phyloP scores from a whole-genome alignment of 1,140 invertebrate genomes.

The Leucophenga varia region DNA sequence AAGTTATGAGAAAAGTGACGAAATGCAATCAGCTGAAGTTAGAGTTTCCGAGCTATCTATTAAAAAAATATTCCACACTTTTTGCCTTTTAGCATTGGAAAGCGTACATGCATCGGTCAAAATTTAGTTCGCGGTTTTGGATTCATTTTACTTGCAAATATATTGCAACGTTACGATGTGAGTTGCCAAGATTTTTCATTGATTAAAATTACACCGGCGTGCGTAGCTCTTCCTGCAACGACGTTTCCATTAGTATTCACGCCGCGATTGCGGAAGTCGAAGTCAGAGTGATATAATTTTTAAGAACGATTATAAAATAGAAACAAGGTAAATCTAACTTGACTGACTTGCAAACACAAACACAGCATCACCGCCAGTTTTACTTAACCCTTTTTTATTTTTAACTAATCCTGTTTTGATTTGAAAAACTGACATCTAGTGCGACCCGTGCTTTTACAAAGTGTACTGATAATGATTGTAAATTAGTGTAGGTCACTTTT shows the following conservation, averaged over 20 bases:
- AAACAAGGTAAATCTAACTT: no score
- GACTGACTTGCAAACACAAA: no score
- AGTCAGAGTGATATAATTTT: no score
- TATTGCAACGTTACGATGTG: conserved; percentile 77
- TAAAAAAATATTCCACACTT: conserved; percentile 69
- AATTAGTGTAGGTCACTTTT: no score
- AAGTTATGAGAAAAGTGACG: neutral
- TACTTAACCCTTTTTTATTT: no score
- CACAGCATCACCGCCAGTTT: no score
- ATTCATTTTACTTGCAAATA: conserved; percentile 71
- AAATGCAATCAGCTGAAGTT: no score
- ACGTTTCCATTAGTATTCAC: conserved; percentile 59
- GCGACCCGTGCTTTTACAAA: no score
- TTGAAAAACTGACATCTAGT: no score
- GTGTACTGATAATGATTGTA: no score
- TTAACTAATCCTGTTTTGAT: no score
- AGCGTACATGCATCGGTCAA: conserved; percentile 86
- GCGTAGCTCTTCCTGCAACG: conserved; percentile 69
- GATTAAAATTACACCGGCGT: conserved; percentile 64
- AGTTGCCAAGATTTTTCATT: conserved; percentile 59
- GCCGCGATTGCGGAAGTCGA: conserved; percentile 11
- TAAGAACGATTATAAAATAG: no score
- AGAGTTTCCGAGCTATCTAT: conserved; percentile 10
- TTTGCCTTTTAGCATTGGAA: conserved; percentile 83
- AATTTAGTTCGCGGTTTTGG: conserved; percentile 76